A percentile compares a stretch with the other conserved stretches of the same genome.
Evolutionary conservation across 2,797 vertebrate species (phyloP).

Genomic region (Dicrostonyx torquatus): DNA sequence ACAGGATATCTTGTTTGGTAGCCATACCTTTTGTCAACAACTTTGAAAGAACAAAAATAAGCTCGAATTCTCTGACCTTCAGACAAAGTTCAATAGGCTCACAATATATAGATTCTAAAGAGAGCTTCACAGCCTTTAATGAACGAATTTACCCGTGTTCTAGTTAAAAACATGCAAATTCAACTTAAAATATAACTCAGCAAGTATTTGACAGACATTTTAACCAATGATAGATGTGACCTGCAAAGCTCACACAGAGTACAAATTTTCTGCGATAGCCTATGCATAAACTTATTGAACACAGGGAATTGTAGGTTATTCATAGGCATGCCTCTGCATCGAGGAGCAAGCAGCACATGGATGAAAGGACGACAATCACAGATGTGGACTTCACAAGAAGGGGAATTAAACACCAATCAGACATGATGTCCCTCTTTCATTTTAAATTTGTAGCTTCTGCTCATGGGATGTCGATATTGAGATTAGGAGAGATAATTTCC

Average conservation of each 20-base stretch:
- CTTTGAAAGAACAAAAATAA: too few relatives aligned
- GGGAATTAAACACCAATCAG: not conserved
- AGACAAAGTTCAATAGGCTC: too few relatives aligned
- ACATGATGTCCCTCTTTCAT: not conserved
- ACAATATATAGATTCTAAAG: not conserved
- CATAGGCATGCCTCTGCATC: not conserved
- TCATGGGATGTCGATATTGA: not conserved
- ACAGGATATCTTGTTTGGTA: too few relatives aligned
- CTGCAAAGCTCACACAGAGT: not conserved
- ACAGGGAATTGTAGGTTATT: not conserved
- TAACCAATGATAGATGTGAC: not conserved
- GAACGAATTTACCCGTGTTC: not conserved
- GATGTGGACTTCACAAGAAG: not conserved
- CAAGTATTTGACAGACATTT: conserved; percentile 16
- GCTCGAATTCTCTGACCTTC: too few relatives aligned
- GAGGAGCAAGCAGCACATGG: not conserved
- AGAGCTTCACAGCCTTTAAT: not conserved
- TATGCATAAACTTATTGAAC: not conserved
- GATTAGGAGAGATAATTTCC: conserved; percentile 37
- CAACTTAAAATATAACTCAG: conserved; percentile 22
- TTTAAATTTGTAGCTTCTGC: not conserved
- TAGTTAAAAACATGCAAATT: conserved; percentile 6
- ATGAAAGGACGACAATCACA: not conserved
- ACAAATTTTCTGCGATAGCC: not conserved
- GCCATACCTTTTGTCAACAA: too few relatives aligned